Evolutionary conservation across 2,797 vertebrate species (phyloP).

Genomic region (Micrastur ruficollis): DNA sequence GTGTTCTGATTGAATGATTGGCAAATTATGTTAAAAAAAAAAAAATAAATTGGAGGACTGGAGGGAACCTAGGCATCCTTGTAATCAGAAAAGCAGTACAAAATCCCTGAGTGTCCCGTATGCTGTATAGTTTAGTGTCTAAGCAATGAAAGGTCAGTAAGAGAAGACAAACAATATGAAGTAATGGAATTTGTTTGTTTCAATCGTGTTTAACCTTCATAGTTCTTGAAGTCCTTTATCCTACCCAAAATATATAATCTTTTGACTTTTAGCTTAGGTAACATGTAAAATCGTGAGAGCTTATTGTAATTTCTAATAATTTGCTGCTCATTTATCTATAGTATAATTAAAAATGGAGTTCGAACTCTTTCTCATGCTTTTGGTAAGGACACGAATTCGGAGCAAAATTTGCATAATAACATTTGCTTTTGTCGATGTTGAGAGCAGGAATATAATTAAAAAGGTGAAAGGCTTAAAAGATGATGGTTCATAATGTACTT

Average conservation of each 20-base stretch:
- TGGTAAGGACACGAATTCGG: conserved; percentile 42
- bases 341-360: conserved; percentile 70
- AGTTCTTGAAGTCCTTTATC: background rate
- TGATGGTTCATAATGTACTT: conserved; percentile 65
- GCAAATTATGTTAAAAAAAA: background rate
- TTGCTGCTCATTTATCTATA: conserved; percentile 42
- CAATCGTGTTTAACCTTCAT: background rate
- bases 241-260: background rate
- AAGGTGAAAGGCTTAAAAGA: conserved; percentile 72
- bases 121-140: background rate
- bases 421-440: conserved; percentile 72
- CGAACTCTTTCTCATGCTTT: conserved; percentile 45
- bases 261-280: conserved; percentile 19
- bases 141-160: background rate
- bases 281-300: background rate
- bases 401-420: conserved; percentile 72
- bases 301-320: conserved; percentile 59
- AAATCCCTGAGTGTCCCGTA: background rate
- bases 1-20: background rate
- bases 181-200: background rate
- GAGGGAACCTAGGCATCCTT: background rate
- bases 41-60: background rate
- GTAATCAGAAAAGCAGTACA: background rate
- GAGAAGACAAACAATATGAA: background rate
- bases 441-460: conserved; percentile 72